These are phyloP conservation scores for Leiothrix lutea DNA, from an alignment of 2,113 vertebrate genomes.

Conservation along the genomic window DNA sequence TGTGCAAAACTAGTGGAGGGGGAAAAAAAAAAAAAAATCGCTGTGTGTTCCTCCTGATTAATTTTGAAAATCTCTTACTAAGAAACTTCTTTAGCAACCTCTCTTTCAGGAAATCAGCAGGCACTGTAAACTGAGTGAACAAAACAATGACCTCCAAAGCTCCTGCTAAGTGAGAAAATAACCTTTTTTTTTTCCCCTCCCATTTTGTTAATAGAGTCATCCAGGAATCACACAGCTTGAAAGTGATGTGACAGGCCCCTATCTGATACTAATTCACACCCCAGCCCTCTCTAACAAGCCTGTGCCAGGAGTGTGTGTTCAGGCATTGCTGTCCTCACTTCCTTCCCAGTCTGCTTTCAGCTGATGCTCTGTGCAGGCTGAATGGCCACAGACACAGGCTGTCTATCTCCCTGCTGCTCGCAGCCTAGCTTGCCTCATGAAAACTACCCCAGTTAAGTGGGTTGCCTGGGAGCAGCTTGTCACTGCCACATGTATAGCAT, in stretches of 20 bases:
- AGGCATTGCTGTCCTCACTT: not conserved
- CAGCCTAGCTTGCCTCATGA: not conserved
- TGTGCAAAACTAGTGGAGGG: not conserved
- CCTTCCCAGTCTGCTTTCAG: slow-evolving; percentile 37
- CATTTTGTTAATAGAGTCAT: not conserved
- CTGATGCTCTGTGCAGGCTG: slow-evolving; percentile 34
- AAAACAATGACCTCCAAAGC: not conserved
- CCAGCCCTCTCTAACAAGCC: not conserved
- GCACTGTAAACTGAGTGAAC: not conserved
- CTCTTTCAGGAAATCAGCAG: not conserved
- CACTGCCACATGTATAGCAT: not conserved
- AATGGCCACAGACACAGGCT: slow-evolving; percentile 47
- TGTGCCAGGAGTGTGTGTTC: not conserved
- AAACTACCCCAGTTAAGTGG: not conserved
- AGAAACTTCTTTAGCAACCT: not conserved
- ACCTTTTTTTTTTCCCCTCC: not conserved
- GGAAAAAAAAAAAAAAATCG: not conserved
- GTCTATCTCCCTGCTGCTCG: not conserved
- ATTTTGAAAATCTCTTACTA: not conserved
- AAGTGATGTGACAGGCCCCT: not conserved
- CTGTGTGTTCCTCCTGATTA: not conserved
- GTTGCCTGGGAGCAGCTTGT: not conserved
- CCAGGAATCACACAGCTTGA: not conserved
- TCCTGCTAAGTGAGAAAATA: not conserved
- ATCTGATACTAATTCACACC: not conserved